Evolutionary conservation across 1,140 invertebrate genomes (phyloP).

Genomic region (Lepidotrigona ventralis): DNA sequence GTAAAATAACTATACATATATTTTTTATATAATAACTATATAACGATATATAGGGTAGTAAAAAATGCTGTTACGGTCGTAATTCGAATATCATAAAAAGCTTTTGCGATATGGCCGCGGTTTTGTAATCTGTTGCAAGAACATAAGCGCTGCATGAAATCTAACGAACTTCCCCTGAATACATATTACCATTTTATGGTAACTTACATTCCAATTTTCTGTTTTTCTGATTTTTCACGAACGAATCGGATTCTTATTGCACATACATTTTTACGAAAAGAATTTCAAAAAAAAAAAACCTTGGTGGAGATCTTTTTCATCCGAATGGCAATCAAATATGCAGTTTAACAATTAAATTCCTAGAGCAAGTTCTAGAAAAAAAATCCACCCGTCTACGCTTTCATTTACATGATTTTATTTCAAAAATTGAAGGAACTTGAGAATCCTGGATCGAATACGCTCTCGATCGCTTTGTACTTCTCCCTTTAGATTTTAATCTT

Average conservation of each 20-base stretch:
- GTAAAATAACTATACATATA: too few relatives aligned
- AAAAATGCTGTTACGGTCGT: neutral
- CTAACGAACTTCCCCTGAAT: constrained; percentile 65
- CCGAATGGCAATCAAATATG: too few relatives aligned
- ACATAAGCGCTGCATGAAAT: constrained; percentile 39
- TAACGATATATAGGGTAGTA: too few relatives aligned
- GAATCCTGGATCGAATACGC: too few relatives aligned
- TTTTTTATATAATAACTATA: too few relatives aligned
- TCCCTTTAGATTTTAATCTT: too few relatives aligned
- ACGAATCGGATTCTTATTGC: neutral
- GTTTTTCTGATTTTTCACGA: neutral
- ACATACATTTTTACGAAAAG: too few relatives aligned
- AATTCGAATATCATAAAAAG: constrained; percentile 9
- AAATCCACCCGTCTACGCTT: neutral
- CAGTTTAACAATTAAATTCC: too few relatives aligned
- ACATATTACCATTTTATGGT: constrained; percentile 68
- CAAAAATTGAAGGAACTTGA: neutral
- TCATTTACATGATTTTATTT: neutral
- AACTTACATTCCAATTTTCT: constrained; percentile 45
- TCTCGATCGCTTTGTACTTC: too few relatives aligned
- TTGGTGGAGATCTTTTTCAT: too few relatives aligned
- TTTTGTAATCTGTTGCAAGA: constrained; percentile 59
- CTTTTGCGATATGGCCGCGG: neutral
- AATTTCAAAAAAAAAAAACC: too few relatives aligned
- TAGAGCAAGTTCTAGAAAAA: too few relatives aligned